phyloP scores from a whole-genome alignment of 1,140 invertebrate genomes.

The Subanguina moxae region DNA sequence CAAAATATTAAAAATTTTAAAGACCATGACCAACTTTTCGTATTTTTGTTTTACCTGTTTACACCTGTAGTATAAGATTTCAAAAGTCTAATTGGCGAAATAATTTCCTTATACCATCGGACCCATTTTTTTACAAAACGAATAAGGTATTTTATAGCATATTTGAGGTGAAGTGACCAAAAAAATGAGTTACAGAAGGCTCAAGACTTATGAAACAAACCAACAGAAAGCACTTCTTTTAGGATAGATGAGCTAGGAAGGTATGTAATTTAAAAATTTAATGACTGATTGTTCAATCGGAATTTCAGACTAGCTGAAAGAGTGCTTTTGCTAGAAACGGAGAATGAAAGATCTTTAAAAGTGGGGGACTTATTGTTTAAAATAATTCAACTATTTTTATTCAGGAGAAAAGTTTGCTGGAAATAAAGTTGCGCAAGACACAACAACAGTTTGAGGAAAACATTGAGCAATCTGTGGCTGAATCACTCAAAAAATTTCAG shows the following conservation, averaged over 20 bases:
- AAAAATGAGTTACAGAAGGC: conserved; percentile 17
- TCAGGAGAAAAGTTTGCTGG: conserved; percentile 49
- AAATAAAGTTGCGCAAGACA: conserved; percentile 42
- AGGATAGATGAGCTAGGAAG: conserved; percentile 37
- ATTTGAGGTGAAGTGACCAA: no score
- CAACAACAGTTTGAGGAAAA: conserved; percentile 46
- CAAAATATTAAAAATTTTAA: no score
- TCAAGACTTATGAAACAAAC: background rate
- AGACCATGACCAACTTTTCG: no score
- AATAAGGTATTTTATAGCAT: no score
- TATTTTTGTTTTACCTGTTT: no score
- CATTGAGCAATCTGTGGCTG: conserved; percentile 43
- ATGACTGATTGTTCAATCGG: background rate
- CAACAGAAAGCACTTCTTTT: conserved; percentile 1
- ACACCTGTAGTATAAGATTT: no score
- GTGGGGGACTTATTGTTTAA: conserved; percentile 16
- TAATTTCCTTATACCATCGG: no score
- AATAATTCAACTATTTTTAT: conserved; percentile 15
- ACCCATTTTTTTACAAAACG: no score
- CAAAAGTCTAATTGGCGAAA: no score
- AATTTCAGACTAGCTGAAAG: conserved; percentile 26
- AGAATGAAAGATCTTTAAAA: conserved; percentile 38
- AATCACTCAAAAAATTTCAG: conserved; percentile 43
- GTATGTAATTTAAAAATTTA: no score
- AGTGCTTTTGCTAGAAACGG: conserved; percentile 40